These are phyloP conservation scores for Garra rufa DNA, from an alignment of 2,113 vertebrate species.

Conservation along the genomic window DNA sequence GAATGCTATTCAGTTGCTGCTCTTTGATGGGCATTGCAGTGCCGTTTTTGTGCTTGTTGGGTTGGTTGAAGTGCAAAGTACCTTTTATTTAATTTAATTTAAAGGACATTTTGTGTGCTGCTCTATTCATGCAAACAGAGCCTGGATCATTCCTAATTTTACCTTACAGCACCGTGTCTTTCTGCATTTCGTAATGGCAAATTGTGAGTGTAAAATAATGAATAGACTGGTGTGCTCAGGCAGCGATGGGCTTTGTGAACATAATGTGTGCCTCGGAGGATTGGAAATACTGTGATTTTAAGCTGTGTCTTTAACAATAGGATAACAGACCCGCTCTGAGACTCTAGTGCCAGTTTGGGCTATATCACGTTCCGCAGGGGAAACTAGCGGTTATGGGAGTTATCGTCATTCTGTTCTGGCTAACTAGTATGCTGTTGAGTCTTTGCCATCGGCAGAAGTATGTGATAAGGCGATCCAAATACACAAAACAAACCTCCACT, in stretches of 20 bases:
- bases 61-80: background rate
- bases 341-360: slow-evolving; percentile 10
- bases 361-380: background rate
- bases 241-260: slow-evolving; percentile 29
- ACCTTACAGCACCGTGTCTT: background rate
- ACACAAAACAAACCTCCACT: background rate
- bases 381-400: slow-evolving; percentile 17
- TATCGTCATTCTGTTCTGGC: slow-evolving; percentile 3
- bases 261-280: slow-evolving; percentile 21
- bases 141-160: background rate
- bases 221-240: slow-evolving; percentile 15
- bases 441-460: background rate
- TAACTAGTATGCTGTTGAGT: slow-evolving; percentile 3
- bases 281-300: slow-evolving; percentile 27
- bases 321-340: slow-evolving; percentile 12
- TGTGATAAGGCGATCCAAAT: background rate
- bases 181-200: slow-evolving; percentile 19
- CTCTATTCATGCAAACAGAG: slow-evolving; percentile 13
- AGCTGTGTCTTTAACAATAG: slow-evolving; percentile 32
- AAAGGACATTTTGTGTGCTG: slow-evolving; percentile 9
- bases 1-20: background rate
- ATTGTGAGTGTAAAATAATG: slow-evolving; percentile 31
- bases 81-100: slow-evolving; percentile 26
- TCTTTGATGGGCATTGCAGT: background rate
- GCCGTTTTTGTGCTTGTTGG: background rate